phyloP scores from a whole-genome alignment of 2,113 vertebrate species.

The Osmerus mordax region DNA sequence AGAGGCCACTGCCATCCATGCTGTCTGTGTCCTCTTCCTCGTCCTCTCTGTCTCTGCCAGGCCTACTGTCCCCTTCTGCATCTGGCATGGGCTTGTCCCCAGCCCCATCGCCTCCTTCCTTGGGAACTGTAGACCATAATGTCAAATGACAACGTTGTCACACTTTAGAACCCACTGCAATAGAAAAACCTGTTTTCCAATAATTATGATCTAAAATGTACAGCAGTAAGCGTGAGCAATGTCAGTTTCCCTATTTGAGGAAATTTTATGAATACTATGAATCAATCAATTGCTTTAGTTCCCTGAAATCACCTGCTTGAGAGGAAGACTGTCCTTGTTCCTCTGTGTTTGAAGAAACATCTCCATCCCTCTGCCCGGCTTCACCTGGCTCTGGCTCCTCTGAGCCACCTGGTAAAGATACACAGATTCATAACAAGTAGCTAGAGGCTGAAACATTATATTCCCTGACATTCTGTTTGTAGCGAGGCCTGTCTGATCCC shows the following conservation, averaged over 20 bases:
- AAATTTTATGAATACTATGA: not conserved
- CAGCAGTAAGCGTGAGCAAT: not conserved
- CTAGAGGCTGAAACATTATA: not conserved
- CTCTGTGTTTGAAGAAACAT: conserved; percentile 54
- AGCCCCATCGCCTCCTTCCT: conserved; percentile 52
- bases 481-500: conserved; percentile 18
- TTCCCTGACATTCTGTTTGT: not conserved
- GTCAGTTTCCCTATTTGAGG: not conserved
- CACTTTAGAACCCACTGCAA: not conserved
- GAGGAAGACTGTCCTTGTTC: conserved; percentile 39
- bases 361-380: conserved; percentile 43
- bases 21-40: conserved; percentile 78
- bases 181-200: too few species aligned
- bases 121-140: conserved; percentile 34
- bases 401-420: conserved; percentile 48
- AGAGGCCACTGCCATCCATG: conserved; percentile 44
- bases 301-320: conserved; percentile 49
- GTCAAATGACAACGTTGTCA: not conserved
- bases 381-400: conserved; percentile 65
- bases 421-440: not conserved
- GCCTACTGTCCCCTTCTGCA: conserved; percentile 39
- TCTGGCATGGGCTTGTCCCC: conserved; percentile 54
- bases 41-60: conserved; percentile 89
- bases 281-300: not conserved
- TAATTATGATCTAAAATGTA: not conserved